Base-by-base conservation (phyloP, 2,888 invertebrate species). In the Sinotaia quadrata region DNA sequence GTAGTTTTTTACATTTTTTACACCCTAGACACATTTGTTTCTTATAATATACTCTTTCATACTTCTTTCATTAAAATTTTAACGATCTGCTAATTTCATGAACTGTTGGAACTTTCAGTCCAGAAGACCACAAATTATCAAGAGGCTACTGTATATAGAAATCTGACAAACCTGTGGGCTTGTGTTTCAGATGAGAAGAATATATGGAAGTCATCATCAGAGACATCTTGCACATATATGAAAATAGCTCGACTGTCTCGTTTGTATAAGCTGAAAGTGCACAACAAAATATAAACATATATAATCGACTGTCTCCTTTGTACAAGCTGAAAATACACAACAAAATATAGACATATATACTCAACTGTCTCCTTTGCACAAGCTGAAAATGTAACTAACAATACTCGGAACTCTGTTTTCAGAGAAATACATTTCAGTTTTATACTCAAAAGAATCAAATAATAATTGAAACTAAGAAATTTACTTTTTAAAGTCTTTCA, bases 211-310 rank as follows among this genome's bases (percentile, higher is more conserved):
- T 98, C 98, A 74, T 88, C 88, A 75, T 88, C 88, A 0, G 97
- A 97, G 88, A 98, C 98, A 88, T 97, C 95, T 88, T 97, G 95
- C 41, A 99, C 98, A 88, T 99, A 99, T 0, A 99, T 91, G 88
- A 98, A 98, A 15, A 98, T 91, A 76, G 97, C 97, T 24, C 98
- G 91, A 84, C 97, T 95, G 88, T 99, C 98, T 51, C 97, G 92
- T 89, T 97, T 98, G 89, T 97, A 98, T 72, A 97, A 90, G 89
- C 97, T 96, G 87, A 10, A 84, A 83, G 51, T 21, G 2, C 33
- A 2, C 18, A 4, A 65, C 8, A 12, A 49, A 15, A 18, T 60
- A 8, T 8, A n/a, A 10, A 36, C 24, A 29, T 34, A 54, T 10
- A 59, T 21, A 10, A 5, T 31, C 18, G 47, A 67, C 21, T 47